A percentile compares a stretch with the other conserved stretches of the same genome.
Evolutionary conservation across 2,888 invertebrate species (phyloP).

Genomic region (Leistus spinibarbis): DNA sequence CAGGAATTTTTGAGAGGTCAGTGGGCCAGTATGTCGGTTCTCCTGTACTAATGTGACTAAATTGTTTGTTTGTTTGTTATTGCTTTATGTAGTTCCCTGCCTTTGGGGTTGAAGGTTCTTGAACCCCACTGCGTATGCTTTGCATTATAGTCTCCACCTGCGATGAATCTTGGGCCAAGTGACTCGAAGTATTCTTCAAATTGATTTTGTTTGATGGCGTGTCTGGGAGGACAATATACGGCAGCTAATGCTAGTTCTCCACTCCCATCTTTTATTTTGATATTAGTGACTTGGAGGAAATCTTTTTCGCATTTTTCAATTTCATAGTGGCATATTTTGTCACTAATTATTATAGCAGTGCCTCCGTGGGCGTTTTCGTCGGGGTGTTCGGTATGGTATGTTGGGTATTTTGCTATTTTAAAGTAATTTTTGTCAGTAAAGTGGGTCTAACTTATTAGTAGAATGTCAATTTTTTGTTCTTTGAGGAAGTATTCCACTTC

Average conservation of each 20-base stretch:
- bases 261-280: background rate
- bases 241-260: constrained; percentile 13
- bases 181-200: constrained; percentile 32
- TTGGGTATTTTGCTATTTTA: constrained; percentile 32
- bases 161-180: constrained; percentile 39
- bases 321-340: background rate
- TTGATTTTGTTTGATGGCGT: constrained; percentile 37
- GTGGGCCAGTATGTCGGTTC: constrained; percentile 45
- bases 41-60: constrained; percentile 21
- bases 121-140: constrained; percentile 41
- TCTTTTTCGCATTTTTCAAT: background rate
- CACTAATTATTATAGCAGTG: constrained; percentile 28
- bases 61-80: background rate
- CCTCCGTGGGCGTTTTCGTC: constrained; percentile 33
- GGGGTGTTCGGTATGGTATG: constrained; percentile 38
- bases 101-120: constrained; percentile 32
- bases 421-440: constrained; percentile 39
- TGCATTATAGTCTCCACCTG: constrained; percentile 42
- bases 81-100: background rate
- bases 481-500: constrained; percentile 39
- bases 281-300: background rate
- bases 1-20: constrained; percentile 42
- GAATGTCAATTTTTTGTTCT: constrained; percentile 36
- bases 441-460: constrained; percentile 40
- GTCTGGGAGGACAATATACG: constrained; percentile 42